Conservation (phyloP, 2,888 invertebrate species). For the Hyalella azteca region DNA sequence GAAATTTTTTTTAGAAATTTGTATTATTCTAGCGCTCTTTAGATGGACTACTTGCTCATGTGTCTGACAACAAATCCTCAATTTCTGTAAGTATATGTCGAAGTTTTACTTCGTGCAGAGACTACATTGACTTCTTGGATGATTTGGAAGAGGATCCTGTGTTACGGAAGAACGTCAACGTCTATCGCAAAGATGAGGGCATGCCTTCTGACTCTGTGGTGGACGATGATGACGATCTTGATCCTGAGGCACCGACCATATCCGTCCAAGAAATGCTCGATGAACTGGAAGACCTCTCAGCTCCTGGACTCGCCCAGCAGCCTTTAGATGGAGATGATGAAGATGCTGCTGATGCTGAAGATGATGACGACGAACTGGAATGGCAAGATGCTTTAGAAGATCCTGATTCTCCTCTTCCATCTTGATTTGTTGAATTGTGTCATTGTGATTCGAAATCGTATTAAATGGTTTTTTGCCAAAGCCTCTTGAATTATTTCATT, state of each 20-base stretch:
- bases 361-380: conserved; percentile 27
- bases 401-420: neutral
- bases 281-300: conserved; percentile 70
- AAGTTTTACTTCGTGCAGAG: conserved; percentile 65
- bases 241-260: conserved; percentile 71
- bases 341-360: neutral
- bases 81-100: neutral
- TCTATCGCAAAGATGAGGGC: conserved; percentile 69
- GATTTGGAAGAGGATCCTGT: conserved; percentile 95
- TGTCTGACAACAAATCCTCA: no score
- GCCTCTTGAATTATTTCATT: no score
- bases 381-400: conserved; percentile 13
- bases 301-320: neutral
- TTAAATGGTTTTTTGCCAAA: no score
- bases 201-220: conserved; percentile 61
- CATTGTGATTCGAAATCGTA: no score
- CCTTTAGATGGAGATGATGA: neutral
- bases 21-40: no score
- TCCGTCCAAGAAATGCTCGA: conserved; percentile 93
- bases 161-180: conserved; percentile 89
- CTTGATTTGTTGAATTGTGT: no score
- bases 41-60: no score
- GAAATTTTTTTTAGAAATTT: no score
- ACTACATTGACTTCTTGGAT: conserved; percentile 94
- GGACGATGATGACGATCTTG: conserved; percentile 69